Base-by-base conservation (phyloP, 2,888 invertebrate species). In the Vanessa cardui region DNA sequence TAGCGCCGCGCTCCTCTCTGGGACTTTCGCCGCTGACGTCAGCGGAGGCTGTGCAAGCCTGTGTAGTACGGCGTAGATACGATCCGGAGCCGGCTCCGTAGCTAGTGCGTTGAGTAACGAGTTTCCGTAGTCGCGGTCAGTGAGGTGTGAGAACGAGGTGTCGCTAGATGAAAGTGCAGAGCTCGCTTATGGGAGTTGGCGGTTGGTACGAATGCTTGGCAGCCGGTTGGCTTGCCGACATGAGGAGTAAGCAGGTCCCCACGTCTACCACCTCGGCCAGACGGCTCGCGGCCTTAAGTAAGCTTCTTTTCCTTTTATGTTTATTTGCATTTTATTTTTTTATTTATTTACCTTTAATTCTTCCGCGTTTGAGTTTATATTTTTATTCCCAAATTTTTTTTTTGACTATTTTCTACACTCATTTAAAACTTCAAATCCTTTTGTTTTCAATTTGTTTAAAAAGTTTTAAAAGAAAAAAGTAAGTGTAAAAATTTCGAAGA, bases 171-270 rank as follows among this genome's bases (percentile, higher is more conserved):
- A 87, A 88, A 90, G 92, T 92, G 91, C 90, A 88, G 80, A 87
- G 87, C 86, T 81, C 88, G 87, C 89, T 84, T 88, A 91, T 92
- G 91, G 91, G 90, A 89, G 91, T 89, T 83, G 90, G 90, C 85
- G 89, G 90, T 84, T 91, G 86, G 91, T 90, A 88, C 87, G 90
- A 89, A 83, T 81, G 84, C 85, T 84, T 88, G 87, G 90, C 91
- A 88, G 89, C 89, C 90, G 86, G 86, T 85, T 90, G 90, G 92
- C 90, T 90, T 77, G 88, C 90, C 78, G 89, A 87, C 86, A 93
- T 93, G 93, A 84, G 93, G 90, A 92, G 90, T 88, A 93, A 92
- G 90, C 91, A 91, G 81, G 90, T 91, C 83, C 93, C 93, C 80
- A 92, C 88, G 76, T 90, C 92, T 76, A 92, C 92, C 85, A 90